Conservation (phyloP, 2,113 vertebrate genomes). For the Microtus oregoni region DNA sequence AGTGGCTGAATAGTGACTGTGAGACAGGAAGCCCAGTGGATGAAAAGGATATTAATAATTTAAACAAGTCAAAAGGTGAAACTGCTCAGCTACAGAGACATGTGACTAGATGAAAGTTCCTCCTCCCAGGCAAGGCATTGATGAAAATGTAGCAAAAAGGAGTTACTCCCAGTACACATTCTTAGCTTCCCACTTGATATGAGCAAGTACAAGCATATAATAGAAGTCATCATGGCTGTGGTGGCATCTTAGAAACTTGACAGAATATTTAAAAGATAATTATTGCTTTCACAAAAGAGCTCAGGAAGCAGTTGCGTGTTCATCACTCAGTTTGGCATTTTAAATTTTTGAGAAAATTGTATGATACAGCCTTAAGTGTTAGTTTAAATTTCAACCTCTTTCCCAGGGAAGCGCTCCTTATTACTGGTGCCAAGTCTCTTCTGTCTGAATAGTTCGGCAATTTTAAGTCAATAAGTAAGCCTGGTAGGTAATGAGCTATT, state of each 20-base stretch:
- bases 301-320: constrained; percentile 76
- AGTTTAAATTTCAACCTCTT: constrained; percentile 43
- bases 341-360: constrained; percentile 75
- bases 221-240: constrained; percentile 70
- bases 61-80: constrained; percentile 74
- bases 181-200: constrained; percentile 70
- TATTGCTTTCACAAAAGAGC: constrained; percentile 78
- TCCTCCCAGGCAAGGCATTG: constrained; percentile 71
- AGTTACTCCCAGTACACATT: constrained; percentile 73
- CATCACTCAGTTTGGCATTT: constrained; percentile 70
- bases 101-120: constrained; percentile 70
- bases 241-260: constrained; percentile 69
- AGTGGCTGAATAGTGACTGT: background rate
- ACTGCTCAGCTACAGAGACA: constrained; percentile 73
- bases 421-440: background rate
- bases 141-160: constrained; percentile 79
- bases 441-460: constrained; percentile 24
- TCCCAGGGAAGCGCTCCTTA: background rate
- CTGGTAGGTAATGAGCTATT: background rate
- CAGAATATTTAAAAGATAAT: constrained; percentile 85
- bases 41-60: constrained; percentile 84
- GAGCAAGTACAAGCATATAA: constrained; percentile 73
- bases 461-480: background rate
- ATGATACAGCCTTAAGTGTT: constrained; percentile 1
- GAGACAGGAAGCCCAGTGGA: constrained; percentile 78